phyloP scores from a whole-genome alignment of 2,113 vertebrate species.

The Cynopterus brachyotis region DNA sequence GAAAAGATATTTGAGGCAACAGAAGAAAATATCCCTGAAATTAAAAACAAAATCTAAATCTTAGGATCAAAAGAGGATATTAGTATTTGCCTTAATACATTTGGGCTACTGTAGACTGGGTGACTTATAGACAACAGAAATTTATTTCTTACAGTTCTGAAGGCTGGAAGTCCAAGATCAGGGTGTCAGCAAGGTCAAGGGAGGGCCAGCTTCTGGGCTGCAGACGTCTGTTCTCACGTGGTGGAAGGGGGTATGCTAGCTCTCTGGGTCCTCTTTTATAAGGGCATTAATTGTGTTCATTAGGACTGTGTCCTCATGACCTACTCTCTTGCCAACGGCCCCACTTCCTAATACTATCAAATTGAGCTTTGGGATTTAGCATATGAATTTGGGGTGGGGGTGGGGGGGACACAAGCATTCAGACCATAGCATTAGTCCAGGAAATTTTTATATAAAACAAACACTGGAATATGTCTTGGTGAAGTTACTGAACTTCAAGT shows the following conservation, averaged over 20 bases:
- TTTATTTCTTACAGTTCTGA: not conserved
- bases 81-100: not conserved
- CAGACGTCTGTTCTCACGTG: not conserved
- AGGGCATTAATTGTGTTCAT: not conserved
- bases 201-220: not conserved
- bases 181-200: not conserved
- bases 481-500: not conserved
- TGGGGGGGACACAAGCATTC: not conserved
- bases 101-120: not conserved
- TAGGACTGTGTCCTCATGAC: not conserved
- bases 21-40: conserved; percentile 1
- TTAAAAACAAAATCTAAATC: not conserved
- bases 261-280: not conserved
- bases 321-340: not conserved
- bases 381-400: too few species aligned
- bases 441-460: not conserved
- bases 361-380: not conserved
- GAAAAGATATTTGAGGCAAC: not conserved
- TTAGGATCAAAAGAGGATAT: not conserved
- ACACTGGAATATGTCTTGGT: not conserved
- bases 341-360: not conserved
- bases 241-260: not conserved
- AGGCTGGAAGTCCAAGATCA: not conserved
- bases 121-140: not conserved
- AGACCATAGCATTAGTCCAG: not conserved